Conservation (phyloP, 2,113 vertebrate genomes). For the Glaucidium brasilianum region DNA sequence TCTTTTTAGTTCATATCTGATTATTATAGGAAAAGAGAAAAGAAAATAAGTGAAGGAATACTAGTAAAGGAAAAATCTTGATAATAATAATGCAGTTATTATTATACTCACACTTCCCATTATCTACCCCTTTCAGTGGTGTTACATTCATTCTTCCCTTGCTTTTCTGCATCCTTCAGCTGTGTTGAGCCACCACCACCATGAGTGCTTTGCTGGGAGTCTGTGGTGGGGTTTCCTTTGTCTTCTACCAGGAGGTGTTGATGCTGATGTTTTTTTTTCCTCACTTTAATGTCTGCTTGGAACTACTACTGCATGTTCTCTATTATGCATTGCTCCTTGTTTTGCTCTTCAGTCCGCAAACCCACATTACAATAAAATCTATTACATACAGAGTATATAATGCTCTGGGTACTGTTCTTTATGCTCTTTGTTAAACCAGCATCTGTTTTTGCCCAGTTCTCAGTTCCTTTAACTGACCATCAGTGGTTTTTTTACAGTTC, state of each 20-base stretch:
- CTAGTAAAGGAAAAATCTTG: background rate
- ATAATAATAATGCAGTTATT: background rate
- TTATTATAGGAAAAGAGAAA: background rate
- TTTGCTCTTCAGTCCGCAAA: background rate
- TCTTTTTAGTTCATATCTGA: background rate
- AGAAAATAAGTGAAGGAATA: background rate
- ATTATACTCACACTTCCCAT: background rate
- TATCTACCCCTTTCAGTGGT: background rate
- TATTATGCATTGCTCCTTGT: rapidly evolving
- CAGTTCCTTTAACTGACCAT: background rate
- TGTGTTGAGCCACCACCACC: background rate
- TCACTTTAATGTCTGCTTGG: background rate
- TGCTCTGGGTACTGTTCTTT: background rate
- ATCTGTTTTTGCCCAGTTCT: background rate
- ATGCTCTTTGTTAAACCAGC: background rate
- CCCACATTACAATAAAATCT: background rate
- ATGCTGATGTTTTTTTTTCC: background rate
- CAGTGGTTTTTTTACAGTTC: background rate
- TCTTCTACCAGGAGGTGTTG: background rate
- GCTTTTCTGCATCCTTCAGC: background rate
- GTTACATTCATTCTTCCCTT: background rate
- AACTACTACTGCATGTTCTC: background rate
- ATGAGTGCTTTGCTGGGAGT: background rate
- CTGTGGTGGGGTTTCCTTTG: background rate
- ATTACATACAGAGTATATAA: background rate